Base-by-base conservation (phyloP, 1,140 invertebrate genomes). In the Gonatopus flavifemur region DNA sequence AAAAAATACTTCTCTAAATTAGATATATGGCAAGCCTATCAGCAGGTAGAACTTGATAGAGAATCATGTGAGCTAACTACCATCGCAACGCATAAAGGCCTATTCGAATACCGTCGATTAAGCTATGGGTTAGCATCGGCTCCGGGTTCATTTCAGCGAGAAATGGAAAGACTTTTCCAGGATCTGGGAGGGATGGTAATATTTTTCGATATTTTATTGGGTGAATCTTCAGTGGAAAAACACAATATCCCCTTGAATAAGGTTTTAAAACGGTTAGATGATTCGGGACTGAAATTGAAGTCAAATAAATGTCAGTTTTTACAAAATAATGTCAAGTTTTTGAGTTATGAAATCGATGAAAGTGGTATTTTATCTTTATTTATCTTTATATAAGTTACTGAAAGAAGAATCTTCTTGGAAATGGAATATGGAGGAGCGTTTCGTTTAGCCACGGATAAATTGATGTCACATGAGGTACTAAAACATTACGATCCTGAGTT, bases 111-210 rank as follows among this genome's bases (percentile, higher is more conserved):
- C 49, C 70, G 68, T 33, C 41, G 71, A 22, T 40, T 76, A 15
- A 55, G 52, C 15, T 58, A 41, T 42, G 69, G 69, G 3, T 53
- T 71, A 3, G 45, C 35, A 28, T 61, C 45, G 20, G 67, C 72
- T 16, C 70, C 72, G 16, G 72, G 73, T 55, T 49, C 62, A n/a
- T 76, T 74, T 55, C 73, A 77, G 58, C 66, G 67, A 54, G 67
- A 52, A 10, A 53, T 72, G 47, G 53, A 68, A 52, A 54, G 58
- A 28, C 56, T 73, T 13, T 55, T 74, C 37, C 19, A 41, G 4
- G 51, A 30, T 48, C 66, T 43, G 45, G 49, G 35, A 35, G 62
- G 42, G 47, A 66, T 52, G 15, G 37, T 67, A 9, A 59, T 46
- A 28, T 65, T 56, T 35, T 60, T 72, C 16, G 71, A 78, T 45